Base-by-base conservation (phyloP, 2,888 invertebrate genomes). In the Lithophane leautieri region DNA sequence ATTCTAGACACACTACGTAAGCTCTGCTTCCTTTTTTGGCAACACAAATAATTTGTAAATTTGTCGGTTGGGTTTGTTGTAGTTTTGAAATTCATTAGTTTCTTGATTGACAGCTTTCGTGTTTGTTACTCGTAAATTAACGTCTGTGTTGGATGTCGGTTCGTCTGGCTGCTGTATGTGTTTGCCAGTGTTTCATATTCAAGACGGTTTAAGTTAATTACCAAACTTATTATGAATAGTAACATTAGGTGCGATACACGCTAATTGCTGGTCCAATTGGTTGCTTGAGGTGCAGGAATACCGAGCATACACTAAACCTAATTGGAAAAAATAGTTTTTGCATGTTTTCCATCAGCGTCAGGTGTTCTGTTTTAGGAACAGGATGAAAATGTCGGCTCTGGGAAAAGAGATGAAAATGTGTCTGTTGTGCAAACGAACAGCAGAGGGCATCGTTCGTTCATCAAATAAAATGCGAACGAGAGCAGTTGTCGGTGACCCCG, bases 351-450 rank as follows among this genome's bases (percentile, higher is more conserved):
- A 86, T 87, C 82, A 85, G 81, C 84, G 86, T 70, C 88, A 85
- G 85, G 87, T 86, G 84, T 74, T 67, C n/a, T 34, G 84, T 83
- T 84, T 80, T 79, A 78, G 82, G 76, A 84, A 84, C 81, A 69
- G 73, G 70, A 72, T 82, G 75, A 82, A 73, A 79, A 84, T 81
- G 65, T 73, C 73, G 82, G 78, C 70, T 78, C 75, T 79, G 60
- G 71, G 80, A 62, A 79, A 78, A 75, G 85, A 88, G 84, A 89
- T 88, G 85, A 90, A 91, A 91, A 87, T 90, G 83, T 84, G 73
- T 22, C 85, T 82, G 85, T 88, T 88, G 85, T 87, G 85, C 89
- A 91, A 90, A 90, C 87, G 86, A 87, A 89, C 86, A 88, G 77
- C 70, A 81, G 73, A 79, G 70, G 71, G 73, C 86, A 85, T 80